Conservation (phyloP, 2,113 vertebrate species). For the Laterallus jamaicensis region DNA sequence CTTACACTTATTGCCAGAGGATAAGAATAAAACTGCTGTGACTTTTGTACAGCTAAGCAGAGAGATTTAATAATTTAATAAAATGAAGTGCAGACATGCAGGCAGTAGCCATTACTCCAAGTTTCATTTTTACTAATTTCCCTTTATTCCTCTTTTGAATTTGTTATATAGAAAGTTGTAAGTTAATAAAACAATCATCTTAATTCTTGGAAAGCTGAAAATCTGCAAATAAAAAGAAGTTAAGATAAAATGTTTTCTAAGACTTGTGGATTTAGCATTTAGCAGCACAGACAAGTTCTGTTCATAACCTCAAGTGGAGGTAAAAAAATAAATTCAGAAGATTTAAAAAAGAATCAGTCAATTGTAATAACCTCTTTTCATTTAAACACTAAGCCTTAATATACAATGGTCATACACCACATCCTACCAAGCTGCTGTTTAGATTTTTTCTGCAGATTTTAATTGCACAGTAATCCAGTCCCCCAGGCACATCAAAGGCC, state of each 20-base stretch:
- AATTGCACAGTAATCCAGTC: conserved; percentile 68
- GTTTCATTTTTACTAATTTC: conserved; percentile 1
- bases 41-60: not conserved
- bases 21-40: not conserved
- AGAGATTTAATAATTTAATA: conserved; percentile 13
- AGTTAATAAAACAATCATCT: not conserved
- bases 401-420: conserved; percentile 5
- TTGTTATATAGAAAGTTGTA: not conserved
- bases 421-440: conserved; percentile 35
- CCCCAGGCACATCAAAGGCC: conserved; percentile 69
- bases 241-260: not conserved
- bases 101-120: conserved; percentile 4
- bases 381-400: not conserved
- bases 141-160: not conserved
- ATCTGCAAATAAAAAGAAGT: not conserved
- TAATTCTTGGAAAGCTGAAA: not conserved
- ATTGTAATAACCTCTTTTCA: conserved; percentile 14
- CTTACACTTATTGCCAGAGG: not conserved
- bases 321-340: not conserved
- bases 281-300: not conserved
- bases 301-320: not conserved
- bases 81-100: not conserved
- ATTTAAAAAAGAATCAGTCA: not conserved
- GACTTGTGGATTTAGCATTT: not conserved
- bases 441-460: conserved; percentile 49